These are phyloP conservation scores for Danaus melanippus DNA, from an alignment of 1,140 invertebrate genomes.

Conservation along the genomic window DNA sequence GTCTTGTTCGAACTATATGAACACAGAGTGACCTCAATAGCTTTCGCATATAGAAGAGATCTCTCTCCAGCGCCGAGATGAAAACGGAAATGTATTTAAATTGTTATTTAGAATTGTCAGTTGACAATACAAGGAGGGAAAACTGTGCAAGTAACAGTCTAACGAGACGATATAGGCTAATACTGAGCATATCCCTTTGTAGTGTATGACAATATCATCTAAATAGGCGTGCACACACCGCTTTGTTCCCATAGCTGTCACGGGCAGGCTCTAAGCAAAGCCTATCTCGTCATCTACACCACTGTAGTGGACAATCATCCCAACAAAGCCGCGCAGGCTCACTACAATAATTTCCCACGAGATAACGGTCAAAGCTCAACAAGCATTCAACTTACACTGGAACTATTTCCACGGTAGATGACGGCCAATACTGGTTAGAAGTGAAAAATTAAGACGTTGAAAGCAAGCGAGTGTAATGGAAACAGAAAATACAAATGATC, in stretches of 20 bases:
- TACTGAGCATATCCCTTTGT: not conserved
- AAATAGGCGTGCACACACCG: slow-evolving; percentile 14
- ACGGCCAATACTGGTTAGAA: slow-evolving; percentile 38
- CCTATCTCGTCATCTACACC: slow-evolving; percentile 64
- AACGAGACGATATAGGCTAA: slow-evolving; percentile 1
- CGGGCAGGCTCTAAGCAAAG: slow-evolving; percentile 38
- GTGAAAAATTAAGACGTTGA: slow-evolving; percentile 28
- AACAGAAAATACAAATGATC: slow-evolving; percentile 31
- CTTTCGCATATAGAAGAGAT: too few species aligned
- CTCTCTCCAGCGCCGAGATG: too few species aligned
- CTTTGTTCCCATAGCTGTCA: slow-evolving; percentile 63
- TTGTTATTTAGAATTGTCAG: too few species aligned
- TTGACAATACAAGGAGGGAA: too few species aligned
- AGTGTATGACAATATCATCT: slow-evolving; percentile 8
- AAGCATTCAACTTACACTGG: slow-evolving; percentile 49
- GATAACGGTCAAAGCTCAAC: slow-evolving; percentile 61
- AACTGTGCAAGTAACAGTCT: too few species aligned
- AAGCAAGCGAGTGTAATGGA: slow-evolving; percentile 41
- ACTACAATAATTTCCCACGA: slow-evolving; percentile 68
- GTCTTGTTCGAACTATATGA: too few species aligned
- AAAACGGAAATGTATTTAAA: too few species aligned
- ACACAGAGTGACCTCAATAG: too few species aligned
- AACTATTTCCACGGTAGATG: slow-evolving; percentile 28
- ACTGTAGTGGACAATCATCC: slow-evolving; percentile 65
- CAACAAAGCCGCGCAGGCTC: slow-evolving; percentile 64